phyloP scores from a whole-genome alignment of 2,888 invertebrate genomes.

The Stenurella melanura region DNA sequence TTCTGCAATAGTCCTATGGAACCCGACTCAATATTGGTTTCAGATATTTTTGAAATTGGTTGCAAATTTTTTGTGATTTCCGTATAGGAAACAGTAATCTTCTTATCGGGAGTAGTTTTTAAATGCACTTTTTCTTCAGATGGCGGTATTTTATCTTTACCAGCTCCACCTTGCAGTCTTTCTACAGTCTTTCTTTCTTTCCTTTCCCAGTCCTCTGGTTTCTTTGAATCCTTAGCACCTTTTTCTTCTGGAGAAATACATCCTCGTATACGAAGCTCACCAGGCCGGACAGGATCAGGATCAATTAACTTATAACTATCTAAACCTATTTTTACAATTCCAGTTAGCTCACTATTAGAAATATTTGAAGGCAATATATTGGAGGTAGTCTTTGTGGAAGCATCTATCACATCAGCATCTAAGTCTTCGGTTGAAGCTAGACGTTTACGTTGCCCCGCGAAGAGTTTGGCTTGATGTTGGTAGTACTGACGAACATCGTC shows the following conservation, averaged over 20 bases:
- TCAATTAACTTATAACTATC: conserved; percentile 67
- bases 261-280: conserved; percentile 64
- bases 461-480: conserved; percentile 68
- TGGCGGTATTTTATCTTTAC: conserved; percentile 65
- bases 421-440: conserved; percentile 73
- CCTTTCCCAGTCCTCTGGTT: conserved; percentile 72
- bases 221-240: conserved; percentile 72
- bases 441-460: conserved; percentile 69
- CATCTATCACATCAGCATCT: conserved; percentile 65
- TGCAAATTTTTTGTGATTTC: conserved; percentile 50
- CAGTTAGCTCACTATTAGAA: conserved; percentile 71
- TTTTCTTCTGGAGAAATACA: conserved; percentile 71
- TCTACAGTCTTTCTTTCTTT: conserved; percentile 71
- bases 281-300: conserved; percentile 67
- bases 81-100: conserved; percentile 58
- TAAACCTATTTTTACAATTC: conserved; percentile 66
- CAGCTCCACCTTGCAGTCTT: conserved; percentile 72
- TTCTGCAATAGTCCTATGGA: conserved; percentile 51
- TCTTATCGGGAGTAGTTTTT: conserved; percentile 62
- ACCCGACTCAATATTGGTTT: conserved; percentile 46
- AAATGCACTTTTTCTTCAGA: conserved; percentile 62
- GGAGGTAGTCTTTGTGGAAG: conserved; percentile 71
- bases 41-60: conserved; percentile 24
- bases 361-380: conserved; percentile 67
- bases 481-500: conserved; percentile 70